These are phyloP conservation scores for Spialia ferax DNA, from an alignment of 2,888 invertebrate genomes.

Conservation along the genomic window DNA sequence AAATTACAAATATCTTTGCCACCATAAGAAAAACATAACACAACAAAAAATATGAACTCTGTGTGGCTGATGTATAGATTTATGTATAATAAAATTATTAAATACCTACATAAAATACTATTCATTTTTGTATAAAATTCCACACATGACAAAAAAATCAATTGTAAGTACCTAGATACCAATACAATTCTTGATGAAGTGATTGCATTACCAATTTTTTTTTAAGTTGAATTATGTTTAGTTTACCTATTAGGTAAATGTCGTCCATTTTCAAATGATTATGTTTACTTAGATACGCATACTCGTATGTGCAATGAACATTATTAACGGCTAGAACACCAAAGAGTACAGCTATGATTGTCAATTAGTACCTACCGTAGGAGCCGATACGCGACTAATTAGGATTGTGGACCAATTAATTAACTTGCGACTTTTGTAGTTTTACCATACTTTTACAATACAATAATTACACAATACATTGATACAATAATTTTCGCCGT, in stretches of 20 bases:
- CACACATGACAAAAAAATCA: slow-evolving; percentile 8
- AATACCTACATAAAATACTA: too few relatives aligned
- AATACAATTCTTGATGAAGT: background rate
- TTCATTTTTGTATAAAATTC: background rate
- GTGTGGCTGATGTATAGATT: too few relatives aligned
- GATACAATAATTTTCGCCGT: background rate
- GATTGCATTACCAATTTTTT: background rate
- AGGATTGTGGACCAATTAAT: slow-evolving; percentile 53
- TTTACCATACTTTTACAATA: background rate
- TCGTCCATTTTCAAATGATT: slow-evolving; percentile 11
- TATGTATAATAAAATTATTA: too few relatives aligned
- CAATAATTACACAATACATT: too few relatives aligned
- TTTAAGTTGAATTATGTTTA: slow-evolving; percentile 19
- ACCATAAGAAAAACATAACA: too few relatives aligned
- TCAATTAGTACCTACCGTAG: slow-evolving; percentile 54
- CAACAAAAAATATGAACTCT: too few relatives aligned
- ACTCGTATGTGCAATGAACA: slow-evolving; percentile 51
- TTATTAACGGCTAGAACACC: slow-evolving; percentile 84
- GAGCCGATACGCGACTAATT: slow-evolving; percentile 53
- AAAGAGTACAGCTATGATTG: slow-evolving; percentile 71
- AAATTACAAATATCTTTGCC: slow-evolving; percentile 4
- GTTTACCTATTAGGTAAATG: slow-evolving; percentile 11
- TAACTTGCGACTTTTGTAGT: slow-evolving; percentile 29
- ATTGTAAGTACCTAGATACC: too few relatives aligned
- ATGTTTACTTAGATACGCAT: slow-evolving; percentile 49